Percentiles rank a stretch among this genome's conserved stretches.
Evolutionary conservation across 1,140 invertebrate species (phyloP).

Genomic region (Papilio glaucus): DNA sequence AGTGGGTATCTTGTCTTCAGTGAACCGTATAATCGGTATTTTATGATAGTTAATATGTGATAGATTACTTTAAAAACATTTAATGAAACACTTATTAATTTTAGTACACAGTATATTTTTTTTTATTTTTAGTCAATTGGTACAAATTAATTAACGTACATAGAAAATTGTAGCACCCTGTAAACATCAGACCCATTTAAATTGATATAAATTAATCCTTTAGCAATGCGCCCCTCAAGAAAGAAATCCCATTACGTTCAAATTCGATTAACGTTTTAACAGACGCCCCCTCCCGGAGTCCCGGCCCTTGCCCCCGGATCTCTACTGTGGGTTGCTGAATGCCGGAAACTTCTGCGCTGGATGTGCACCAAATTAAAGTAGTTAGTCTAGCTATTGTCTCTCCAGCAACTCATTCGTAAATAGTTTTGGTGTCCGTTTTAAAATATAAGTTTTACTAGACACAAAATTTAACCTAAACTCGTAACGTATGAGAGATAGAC

Average conservation of each 20-base stretch:
- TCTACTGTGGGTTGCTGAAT: slow-evolving; percentile 27
- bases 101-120: no score
- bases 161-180: slow-evolving; percentile 53
- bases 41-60: no score
- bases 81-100: no score
- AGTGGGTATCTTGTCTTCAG: no score
- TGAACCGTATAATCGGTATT: no score
- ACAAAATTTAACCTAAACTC: no score
- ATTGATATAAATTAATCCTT: slow-evolving; percentile 84
- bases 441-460: no score
- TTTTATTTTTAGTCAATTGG: no score
- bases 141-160: background rate
- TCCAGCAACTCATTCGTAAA: background rate
- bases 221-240: slow-evolving; percentile 78
- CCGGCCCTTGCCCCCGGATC: slow-evolving; percentile 40
- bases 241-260: slow-evolving; percentile 81
- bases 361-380: slow-evolving; percentile 21
- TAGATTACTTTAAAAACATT: no score
- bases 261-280: slow-evolving; percentile 82
- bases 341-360: slow-evolving; percentile 9
- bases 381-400: slow-evolving; percentile 11
- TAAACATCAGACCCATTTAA: slow-evolving; percentile 70
- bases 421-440: background rate
- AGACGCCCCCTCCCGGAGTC: slow-evolving; percentile 46
- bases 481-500: no score